Base-by-base conservation (phyloP, 2,888 invertebrate species). In the Drosophila mimica region DNA sequence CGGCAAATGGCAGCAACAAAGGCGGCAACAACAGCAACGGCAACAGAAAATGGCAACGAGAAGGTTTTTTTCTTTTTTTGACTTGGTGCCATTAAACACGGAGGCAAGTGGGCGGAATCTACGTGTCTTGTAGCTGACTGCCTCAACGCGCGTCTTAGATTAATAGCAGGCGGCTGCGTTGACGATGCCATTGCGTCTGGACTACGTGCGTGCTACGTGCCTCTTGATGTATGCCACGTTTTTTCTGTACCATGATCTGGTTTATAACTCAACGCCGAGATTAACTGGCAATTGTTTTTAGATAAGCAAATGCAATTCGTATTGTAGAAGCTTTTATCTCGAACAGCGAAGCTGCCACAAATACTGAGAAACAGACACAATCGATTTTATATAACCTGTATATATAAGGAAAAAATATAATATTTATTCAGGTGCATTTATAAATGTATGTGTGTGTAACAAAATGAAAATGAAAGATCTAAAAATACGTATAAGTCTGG, bases 81-180 rank as follows among this genome's bases (percentile, higher is more conserved):
- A 79, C 79, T 83, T 78, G 66, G 49, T 68, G 71, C 80, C 82
- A 84, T 82, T 82, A 81, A 73, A 61, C 64, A 64, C 48, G 66
- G 56, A 66, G 63, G 20, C 17, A 38, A 3, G 17, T 13, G 52
- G 57, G 33, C 48, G 54, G 58, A 58, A 68, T 57, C 73, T 77
- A 74, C 72, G 75, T 83, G 85, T 66, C 68, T 46, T 66, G 71
- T 60, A 31, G 67, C 51, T 48, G 56, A 58, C 74, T 74, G 46
- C 46, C 46, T 2, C 57, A 70, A 49, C 63, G 59, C 60, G 69
- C 67, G 69, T 63, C 79, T 74, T 48, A 81, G 82, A 87, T 83
- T 84, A 84, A 87, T 87, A 74, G 80, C 80, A 72, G 75, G 54
- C 75, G 58, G 20, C 68, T 52, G 61, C 61, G 58, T 48, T 70